These are phyloP conservation scores for Scleropages formosus DNA, from an alignment of 2,797 vertebrate genomes.

Conservation along the genomic window DNA sequence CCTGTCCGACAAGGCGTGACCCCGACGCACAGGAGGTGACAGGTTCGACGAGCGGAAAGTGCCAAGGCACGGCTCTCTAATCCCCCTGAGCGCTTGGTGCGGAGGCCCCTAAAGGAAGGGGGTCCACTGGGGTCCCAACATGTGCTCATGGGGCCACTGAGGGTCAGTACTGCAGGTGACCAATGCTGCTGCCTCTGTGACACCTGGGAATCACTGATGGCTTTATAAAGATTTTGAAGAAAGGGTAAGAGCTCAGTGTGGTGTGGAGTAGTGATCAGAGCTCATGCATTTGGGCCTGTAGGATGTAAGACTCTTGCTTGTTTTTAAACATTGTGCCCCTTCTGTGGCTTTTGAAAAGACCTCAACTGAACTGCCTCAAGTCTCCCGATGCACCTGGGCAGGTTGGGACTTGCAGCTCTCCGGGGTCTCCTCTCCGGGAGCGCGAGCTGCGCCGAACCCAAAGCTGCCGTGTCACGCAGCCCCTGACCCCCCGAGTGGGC, in stretches of 20 bases:
- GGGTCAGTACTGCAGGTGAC: conserved; percentile 44
- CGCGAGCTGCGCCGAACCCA: conserved; percentile 40
- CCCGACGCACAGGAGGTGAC: conserved; percentile 31
- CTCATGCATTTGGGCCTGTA: not conserved
- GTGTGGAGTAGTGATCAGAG: too few species aligned
- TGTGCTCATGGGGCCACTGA: conserved; percentile 8
- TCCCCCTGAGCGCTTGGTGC: conserved; percentile 42
- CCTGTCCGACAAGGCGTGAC: conserved; percentile 22
- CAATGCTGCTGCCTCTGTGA: conserved; percentile 64
- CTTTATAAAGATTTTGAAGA: conserved; percentile 62
- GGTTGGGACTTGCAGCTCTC: conserved; percentile 53
- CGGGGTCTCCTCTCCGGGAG: conserved; percentile 24
- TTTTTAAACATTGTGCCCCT: not conserved
- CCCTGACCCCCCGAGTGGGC: conserved; percentile 62
- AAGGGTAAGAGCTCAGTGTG: too few species aligned
- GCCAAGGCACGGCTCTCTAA: conserved; percentile 29
- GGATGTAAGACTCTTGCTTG: not conserved
- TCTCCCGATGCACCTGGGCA: conserved; percentile 50
- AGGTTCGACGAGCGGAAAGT: conserved; percentile 32
- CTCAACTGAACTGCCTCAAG: too few species aligned
- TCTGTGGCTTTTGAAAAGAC: conserved; percentile 16
- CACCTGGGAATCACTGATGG: conserved; percentile 58
- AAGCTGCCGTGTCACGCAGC: conserved; percentile 63
- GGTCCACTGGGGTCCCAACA: conserved; percentile 29
- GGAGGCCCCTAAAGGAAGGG: conserved; percentile 18